phyloP scores from a whole-genome alignment of 2,888 invertebrate species.

The Amblyjoppa proteus region DNA sequence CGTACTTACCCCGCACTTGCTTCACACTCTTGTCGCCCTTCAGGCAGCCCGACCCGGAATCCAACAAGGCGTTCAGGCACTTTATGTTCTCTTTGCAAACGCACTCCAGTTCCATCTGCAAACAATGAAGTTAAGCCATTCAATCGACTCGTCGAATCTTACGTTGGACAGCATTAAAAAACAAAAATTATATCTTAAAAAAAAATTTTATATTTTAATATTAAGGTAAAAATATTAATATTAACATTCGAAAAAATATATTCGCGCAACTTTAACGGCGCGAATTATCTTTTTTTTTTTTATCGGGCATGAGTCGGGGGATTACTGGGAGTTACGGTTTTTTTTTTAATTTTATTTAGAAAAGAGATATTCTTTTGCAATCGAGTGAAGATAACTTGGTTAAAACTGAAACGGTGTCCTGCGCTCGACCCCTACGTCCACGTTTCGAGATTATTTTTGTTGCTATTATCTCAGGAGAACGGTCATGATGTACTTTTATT shows the following conservation, averaged over 20 bases:
- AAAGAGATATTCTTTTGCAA: background rate
- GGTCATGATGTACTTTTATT: background rate
- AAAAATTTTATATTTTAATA: background rate
- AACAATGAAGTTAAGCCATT: conserved; percentile 72
- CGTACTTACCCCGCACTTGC: conserved; percentile 83
- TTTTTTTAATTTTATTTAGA: too few species aligned
- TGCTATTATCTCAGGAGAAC: background rate
- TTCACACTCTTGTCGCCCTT: conserved; percentile 82
- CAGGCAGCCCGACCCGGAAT: conserved; percentile 84
- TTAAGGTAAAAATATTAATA: background rate
- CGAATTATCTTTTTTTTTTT: background rate
- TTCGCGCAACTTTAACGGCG: too few species aligned
- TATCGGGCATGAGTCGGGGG: background rate
- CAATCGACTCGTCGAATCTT: conserved; percentile 4
- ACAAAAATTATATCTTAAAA: background rate
- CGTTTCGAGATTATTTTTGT: background rate
- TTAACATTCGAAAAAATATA: background rate
- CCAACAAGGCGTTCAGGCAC: conserved; percentile 90
- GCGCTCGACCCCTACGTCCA: background rate
- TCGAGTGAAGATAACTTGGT: background rate
- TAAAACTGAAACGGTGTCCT: background rate
- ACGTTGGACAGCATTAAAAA: background rate
- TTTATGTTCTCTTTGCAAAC: conserved; percentile 95
- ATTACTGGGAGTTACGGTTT: background rate
- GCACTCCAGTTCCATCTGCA: conserved; percentile 93